phyloP scores from a whole-genome alignment of 2,888 invertebrate genomes.

The Drosophila robusta region DNA sequence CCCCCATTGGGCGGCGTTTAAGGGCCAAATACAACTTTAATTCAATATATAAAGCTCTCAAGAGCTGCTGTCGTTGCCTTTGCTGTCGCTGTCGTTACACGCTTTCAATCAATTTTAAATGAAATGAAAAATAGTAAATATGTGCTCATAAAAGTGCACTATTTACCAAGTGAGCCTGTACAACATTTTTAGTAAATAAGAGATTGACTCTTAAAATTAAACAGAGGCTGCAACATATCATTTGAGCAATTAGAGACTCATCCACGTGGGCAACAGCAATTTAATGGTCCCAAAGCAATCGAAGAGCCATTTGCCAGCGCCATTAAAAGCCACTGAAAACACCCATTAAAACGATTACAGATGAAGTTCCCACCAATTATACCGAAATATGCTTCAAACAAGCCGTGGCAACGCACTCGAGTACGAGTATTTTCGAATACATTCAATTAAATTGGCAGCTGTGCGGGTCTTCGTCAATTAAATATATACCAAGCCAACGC shows the following conservation, averaged over 20 bases:
- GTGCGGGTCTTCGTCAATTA: conserved; percentile 34
- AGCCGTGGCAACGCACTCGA: conserved; percentile 13
- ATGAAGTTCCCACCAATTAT: conserved; percentile 43
- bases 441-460: conserved; percentile 45
- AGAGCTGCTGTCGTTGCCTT: background rate
- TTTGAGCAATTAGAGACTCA: conserved; percentile 41
- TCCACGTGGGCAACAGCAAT: conserved; percentile 35
- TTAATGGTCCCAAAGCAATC: conserved; percentile 64
- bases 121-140: background rate
- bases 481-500: conserved; percentile 32
- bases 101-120: background rate
- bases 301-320: conserved; percentile 60
- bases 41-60: background rate
- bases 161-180: too few relatives aligned
- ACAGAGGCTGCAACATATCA: conserved; percentile 11
- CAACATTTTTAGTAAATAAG: too few relatives aligned
- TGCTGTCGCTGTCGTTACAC: too few relatives aligned
- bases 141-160: too few relatives aligned
- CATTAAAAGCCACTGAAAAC: conserved; percentile 72
- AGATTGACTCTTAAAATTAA: background rate
- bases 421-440: conserved; percentile 3
- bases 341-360: conserved; percentile 66
- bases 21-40: background rate
- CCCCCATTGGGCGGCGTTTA: background rate
- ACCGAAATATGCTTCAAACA: conserved; percentile 31